phyloP scores from a whole-genome alignment of 2,113 vertebrate genomes.

The Pitta sordida region DNA sequence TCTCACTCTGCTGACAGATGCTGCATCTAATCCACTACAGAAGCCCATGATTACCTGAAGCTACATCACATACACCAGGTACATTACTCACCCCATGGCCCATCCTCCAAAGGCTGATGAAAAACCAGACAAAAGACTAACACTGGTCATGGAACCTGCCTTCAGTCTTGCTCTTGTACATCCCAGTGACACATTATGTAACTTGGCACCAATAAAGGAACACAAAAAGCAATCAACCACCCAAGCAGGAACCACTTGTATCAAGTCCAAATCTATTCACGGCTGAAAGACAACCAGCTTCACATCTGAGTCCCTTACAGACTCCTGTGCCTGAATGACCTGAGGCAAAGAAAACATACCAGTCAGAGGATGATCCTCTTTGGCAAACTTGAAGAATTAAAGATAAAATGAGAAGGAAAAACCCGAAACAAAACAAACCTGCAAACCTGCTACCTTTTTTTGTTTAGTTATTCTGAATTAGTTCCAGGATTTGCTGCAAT shows the following conservation, averaged over 20 bases:
- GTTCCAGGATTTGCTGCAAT: background rate
- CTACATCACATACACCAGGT: background rate
- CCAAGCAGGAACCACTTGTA: background rate
- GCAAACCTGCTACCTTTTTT: background rate
- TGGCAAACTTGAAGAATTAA: background rate
- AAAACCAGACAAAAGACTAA: background rate
- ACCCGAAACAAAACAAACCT: background rate
- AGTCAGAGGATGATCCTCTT: background rate
- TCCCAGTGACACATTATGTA: background rate
- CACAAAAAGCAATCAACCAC: conserved; percentile 12
- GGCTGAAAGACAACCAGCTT: background rate
- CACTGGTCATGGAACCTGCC: background rate
- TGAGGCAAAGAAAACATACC: background rate
- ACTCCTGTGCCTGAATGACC: background rate
- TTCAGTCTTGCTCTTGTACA: background rate
- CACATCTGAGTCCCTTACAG: background rate
- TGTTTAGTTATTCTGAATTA: background rate
- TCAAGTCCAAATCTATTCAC: background rate
- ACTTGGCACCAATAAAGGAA: conserved; percentile 7
- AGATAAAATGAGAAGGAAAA: background rate
- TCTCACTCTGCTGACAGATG: background rate
- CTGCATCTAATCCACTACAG: background rate
- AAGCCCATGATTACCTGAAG: background rate
- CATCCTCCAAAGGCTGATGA: background rate
- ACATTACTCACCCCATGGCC: background rate